Conservation (phyloP, 2,888 invertebrate species). For the Bellardia pandia region DNA sequence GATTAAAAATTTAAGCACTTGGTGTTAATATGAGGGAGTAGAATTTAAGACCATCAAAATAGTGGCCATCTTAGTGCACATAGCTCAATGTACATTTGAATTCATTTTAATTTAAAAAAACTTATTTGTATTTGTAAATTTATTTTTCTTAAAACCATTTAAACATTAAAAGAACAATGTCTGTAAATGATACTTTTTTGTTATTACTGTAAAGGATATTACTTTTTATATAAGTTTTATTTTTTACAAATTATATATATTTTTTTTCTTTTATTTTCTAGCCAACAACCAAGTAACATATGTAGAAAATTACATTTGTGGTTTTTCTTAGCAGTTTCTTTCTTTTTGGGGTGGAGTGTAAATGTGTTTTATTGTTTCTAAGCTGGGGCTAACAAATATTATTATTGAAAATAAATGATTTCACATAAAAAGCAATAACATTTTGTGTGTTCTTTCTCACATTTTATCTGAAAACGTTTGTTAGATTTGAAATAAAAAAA, state of each 20-base stretch:
- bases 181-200: conserved; percentile 51
- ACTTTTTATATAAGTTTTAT: conserved; percentile 18
- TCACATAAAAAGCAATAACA: conserved; percentile 71
- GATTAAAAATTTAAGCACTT: too few species aligned
- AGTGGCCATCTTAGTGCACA: neutral
- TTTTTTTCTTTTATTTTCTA: conserved; percentile 21
- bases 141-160: conserved; percentile 23
- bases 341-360: conserved; percentile 10
- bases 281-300: conserved; percentile 53
- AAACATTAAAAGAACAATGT: conserved; percentile 49
- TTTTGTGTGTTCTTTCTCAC: conserved; percentile 23
- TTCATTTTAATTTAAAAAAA: neutral
- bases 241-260: neutral
- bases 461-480: conserved; percentile 57
- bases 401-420: conserved; percentile 72
- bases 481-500: conserved; percentile 18
- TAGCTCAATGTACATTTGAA: conserved; percentile 19
- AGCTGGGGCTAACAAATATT: conserved; percentile 48
- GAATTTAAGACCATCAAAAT: too few species aligned
- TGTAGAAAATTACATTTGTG: conserved; percentile 68
- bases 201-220: conserved; percentile 37
- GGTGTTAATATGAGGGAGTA: too few species aligned
- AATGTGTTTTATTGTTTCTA: conserved; percentile 34
- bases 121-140: too few species aligned
- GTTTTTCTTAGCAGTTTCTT: conserved; percentile 39